Conservation (phyloP, 2,113 vertebrate genomes). For the Scomber colias region DNA sequence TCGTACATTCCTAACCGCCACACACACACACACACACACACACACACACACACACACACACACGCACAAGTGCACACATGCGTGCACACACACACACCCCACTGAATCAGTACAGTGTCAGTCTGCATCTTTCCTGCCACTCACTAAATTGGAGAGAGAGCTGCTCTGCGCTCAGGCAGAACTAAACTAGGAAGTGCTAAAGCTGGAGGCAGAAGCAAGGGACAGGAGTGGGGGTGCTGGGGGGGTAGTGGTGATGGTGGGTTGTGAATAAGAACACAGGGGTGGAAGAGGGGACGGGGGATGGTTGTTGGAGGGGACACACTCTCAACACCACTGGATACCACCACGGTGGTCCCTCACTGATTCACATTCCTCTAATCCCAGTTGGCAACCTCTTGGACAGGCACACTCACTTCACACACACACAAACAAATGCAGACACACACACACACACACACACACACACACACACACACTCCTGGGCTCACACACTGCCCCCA, state of each 20-base stretch:
- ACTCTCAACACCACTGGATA: conserved; percentile 70
- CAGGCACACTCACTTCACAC: conserved; percentile 52
- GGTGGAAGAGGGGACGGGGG: conserved; percentile 15
- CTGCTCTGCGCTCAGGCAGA: conserved; percentile 89
- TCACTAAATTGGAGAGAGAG: conserved; percentile 87
- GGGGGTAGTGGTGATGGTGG: not conserved
- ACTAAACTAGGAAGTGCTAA: conserved; percentile 93
- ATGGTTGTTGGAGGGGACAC: not conserved
- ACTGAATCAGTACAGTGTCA: conserved; percentile 66
- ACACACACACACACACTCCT: conserved; percentile 15
- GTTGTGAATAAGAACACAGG: conserved; percentile 59
- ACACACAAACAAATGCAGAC: conserved; percentile 19
- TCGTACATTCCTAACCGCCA: not conserved
- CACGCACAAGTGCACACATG: conserved; percentile 26
- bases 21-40: conserved; percentile 2
- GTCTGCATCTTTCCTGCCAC: conserved; percentile 87
- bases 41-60: conserved; percentile 31
- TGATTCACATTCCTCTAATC: conserved; percentile 78
- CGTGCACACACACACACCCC: conserved; percentile 36
- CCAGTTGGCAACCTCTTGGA: conserved; percentile 85
- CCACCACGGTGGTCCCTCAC: conserved; percentile 74
- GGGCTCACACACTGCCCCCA: conserved; percentile 38
- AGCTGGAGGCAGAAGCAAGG: conserved; percentile 72
- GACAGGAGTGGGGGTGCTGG: conserved; percentile 36
- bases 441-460: not conserved